Percentiles rank a stretch among this genome's conserved stretches.
These are phyloP conservation scores for Speoplatyrhinus poulsoni DNA, from an alignment of 2,113 vertebrate genomes.

Conservation along the genomic window DNA sequence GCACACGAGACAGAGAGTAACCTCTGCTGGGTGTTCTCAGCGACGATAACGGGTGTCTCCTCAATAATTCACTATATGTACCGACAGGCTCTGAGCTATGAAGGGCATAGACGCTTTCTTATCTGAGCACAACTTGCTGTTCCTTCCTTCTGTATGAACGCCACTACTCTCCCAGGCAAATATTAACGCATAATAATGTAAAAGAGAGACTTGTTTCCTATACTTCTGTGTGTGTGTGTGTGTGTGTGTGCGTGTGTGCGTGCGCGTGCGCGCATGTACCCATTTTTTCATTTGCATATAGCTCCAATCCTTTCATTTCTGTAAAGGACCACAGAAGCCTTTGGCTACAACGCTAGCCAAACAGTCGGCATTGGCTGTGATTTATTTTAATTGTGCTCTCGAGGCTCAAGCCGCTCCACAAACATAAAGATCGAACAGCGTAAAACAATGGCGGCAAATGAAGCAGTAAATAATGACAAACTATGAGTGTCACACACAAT, in stretches of 20 bases:
- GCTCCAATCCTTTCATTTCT: conserved; percentile 21
- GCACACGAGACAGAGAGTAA: conserved; percentile 44
- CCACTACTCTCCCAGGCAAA: conserved; percentile 8
- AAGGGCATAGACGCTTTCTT: conserved; percentile 39
- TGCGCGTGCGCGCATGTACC: background rate
- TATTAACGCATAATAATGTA: conserved; percentile 4
- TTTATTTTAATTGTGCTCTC: conserved; percentile 34
- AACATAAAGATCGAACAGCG: conserved; percentile 9
- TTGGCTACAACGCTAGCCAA: conserved; percentile 25
- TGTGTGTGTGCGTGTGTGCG: background rate
- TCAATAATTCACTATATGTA: conserved; percentile 65
- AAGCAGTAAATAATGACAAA: conserved; percentile 22
- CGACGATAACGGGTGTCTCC: conserved; percentile 53
- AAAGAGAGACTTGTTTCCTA: background rate
- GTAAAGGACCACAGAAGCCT: conserved; percentile 27
- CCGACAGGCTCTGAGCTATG: conserved; percentile 43
- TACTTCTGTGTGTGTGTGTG: background rate
- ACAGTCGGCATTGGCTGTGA: conserved; percentile 37
- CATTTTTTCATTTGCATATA: conserved; percentile 11
- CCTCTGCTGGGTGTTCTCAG: conserved; percentile 49
- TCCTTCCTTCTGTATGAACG: conserved; percentile 27
- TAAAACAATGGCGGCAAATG: conserved; percentile 23
- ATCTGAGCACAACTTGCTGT: conserved; percentile 25
- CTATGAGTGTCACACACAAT: background rate
- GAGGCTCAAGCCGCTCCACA: conserved; percentile 18